These are phyloP conservation scores for Grallaria varia DNA, from an alignment of 2,113 vertebrate species.

Conservation along the genomic window DNA sequence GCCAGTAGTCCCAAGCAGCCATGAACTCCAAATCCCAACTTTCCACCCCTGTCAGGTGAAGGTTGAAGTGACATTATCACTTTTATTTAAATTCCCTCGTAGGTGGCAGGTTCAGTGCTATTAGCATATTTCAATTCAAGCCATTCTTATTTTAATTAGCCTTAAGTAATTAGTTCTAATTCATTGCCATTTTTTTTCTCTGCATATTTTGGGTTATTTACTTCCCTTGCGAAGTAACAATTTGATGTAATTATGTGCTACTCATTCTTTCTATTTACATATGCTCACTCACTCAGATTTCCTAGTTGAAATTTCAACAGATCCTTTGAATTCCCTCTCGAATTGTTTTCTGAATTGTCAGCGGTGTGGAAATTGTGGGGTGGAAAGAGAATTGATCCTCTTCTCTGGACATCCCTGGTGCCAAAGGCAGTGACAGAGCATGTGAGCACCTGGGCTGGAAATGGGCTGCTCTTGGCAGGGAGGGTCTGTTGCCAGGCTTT, in stretches of 20 bases:
- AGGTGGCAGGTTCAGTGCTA: slow-evolving; percentile 66
- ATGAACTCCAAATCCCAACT: not conserved
- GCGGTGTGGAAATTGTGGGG: slow-evolving; percentile 49
- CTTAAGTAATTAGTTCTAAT: slow-evolving; percentile 82
- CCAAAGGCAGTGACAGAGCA: slow-evolving; percentile 25
- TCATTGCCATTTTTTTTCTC: slow-evolving; percentile 71
- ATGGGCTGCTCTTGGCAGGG: slow-evolving; percentile 18
- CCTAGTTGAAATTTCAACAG: slow-evolving; percentile 57
- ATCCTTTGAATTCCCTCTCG: slow-evolving; percentile 64
- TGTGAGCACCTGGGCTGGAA: slow-evolving; percentile 59
- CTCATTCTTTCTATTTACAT: slow-evolving; percentile 73
- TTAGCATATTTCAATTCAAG: slow-evolving; percentile 75
- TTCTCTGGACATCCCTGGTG: slow-evolving; percentile 30
- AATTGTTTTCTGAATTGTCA: slow-evolving; percentile 55
- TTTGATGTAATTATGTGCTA: slow-evolving; percentile 79
- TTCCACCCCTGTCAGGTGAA: not conserved
- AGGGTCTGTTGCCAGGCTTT: slow-evolving; percentile 6
- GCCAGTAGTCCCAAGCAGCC: not conserved
- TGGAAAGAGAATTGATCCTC: slow-evolving; percentile 44
- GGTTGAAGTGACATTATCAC: not conserved
- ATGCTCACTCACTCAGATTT: slow-evolving; percentile 45
- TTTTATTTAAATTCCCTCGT: slow-evolving; percentile 68
- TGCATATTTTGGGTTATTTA: slow-evolving; percentile 79
- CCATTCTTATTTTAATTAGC: slow-evolving; percentile 83
- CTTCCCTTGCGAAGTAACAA: slow-evolving; percentile 78